Evolutionary conservation across 2,888 invertebrate species (phyloP), one percentile per base, ranked within the genome.

Genomic region (Hofmannophila pseudospretella): DNA sequence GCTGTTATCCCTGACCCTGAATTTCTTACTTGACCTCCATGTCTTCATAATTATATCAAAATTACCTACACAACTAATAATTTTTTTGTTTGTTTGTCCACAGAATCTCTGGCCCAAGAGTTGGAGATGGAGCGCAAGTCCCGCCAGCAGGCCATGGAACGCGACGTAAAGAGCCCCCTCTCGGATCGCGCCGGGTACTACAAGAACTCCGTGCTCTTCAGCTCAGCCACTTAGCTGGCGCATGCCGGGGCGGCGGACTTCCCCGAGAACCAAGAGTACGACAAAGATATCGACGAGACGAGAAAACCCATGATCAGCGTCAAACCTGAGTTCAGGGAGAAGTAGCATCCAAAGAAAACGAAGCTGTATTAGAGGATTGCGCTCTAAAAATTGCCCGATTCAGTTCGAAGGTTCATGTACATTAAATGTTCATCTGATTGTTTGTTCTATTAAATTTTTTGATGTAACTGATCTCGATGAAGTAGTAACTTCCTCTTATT

Each of bases 151-250:
- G 91, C 91, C 49, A 87, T 91, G 72, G 95, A 95, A 67, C 90
- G 94, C 49, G 95, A 95, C 68, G 94, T 95, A 37, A 95, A 95
- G 80, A 94, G 95, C 57, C 94, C 95, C 23, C 88, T 95, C 45
- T 94, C 94, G 59, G 95, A 95, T 78, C 89, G 93, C 44, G 90
- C 91, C 51, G 91, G 91, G 58, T 96, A 96, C 81, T 96, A 95
- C 88, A 96, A 96, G 85, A 96, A 95, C 82, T 95, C 96, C 22
- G 95, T 96, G 52, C 89, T 96, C 49, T 96, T 95, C 77, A 95
- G 95, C 59, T 95, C 95, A 72, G 95, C 95, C 67, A 95, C 95
- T 86, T 90, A 90, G 88, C 88, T 86, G 66, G 53, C 70, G 61
- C 67, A 67, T 51, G 39, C 70, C 70, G 81, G 82, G 81, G 79